phyloP scores from a whole-genome alignment of 1,140 invertebrate genomes.

The Pogonus chalceus region DNA sequence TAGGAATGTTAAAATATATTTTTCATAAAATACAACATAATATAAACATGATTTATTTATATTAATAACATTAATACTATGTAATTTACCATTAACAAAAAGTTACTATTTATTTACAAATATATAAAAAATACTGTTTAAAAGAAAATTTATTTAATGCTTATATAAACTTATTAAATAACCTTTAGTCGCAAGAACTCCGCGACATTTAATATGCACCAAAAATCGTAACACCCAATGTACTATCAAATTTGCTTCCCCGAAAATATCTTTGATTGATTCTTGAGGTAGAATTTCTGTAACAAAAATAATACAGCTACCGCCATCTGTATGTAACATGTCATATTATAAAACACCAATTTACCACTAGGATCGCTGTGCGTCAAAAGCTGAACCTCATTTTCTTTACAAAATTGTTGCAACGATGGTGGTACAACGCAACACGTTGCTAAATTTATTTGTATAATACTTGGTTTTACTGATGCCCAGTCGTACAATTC shows the following conservation, averaged over 20 bases:
- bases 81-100: not conserved
- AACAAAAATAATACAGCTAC: slow-evolving; percentile 21
- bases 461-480: slow-evolving; percentile 83
- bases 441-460: slow-evolving; percentile 91
- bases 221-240: slow-evolving; percentile 75
- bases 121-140: not conserved
- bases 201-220: slow-evolving; percentile 79
- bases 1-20: too few species aligned
- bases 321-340: not conserved
- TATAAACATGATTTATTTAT: not conserved
- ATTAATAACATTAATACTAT: not conserved
- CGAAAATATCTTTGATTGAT: slow-evolving; percentile 41
- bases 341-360: slow-evolving; percentile 17
- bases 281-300: slow-evolving; percentile 50
- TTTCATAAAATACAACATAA: too few species aligned
- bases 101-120: not conserved
- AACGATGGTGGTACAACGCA: slow-evolving; percentile 90
- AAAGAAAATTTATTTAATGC: slow-evolving; percentile 4
- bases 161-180: slow-evolving; percentile 34
- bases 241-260: slow-evolving; percentile 33
- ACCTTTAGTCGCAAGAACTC: slow-evolving; percentile 80
- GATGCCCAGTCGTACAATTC: slow-evolving; percentile 66
- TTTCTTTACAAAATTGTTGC: slow-evolving; percentile 78
- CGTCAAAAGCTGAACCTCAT: slow-evolving; percentile 87
- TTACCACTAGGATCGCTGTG: slow-evolving; percentile 87